phyloP scores from a whole-genome alignment of 2,888 invertebrate species.

The Coremacera marginata region DNA sequence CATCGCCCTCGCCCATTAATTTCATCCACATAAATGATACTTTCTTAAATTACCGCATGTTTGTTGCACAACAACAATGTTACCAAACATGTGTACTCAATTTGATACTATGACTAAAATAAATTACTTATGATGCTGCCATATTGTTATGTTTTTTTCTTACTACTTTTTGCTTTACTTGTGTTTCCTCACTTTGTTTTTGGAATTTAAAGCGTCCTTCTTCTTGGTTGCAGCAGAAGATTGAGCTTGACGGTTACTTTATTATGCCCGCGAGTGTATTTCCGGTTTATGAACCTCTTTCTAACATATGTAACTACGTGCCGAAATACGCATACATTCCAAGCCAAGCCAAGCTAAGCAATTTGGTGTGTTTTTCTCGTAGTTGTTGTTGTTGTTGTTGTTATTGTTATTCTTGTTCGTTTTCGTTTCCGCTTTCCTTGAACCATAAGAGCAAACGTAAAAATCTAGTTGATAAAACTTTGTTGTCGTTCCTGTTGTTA shows the following conservation, averaged over 20 bases:
- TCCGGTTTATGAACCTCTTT: no score
- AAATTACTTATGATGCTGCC: conserved; percentile 34
- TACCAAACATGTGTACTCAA: conserved; percentile 40
- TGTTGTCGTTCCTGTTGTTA: conserved; percentile 2
- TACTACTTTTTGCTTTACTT: neutral
- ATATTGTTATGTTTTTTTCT: neutral
- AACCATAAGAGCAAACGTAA: neutral
- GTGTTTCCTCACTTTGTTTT: neutral
- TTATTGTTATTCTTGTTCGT: neutral
- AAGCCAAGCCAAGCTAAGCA: no score
- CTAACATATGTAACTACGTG: no score
- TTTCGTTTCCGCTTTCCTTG: no score
- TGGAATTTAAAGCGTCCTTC: no score
- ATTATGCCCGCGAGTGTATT: no score
- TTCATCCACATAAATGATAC: conserved; percentile 6
- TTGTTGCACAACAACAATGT: conserved; percentile 16
- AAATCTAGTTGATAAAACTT: conserved; percentile 23
- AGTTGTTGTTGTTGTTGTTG: neutral
- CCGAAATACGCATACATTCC: no score
- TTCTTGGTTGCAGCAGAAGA: no score
- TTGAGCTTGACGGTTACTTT: no score
- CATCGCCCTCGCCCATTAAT: no score
- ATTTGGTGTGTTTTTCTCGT: no score
- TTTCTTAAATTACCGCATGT: neutral
- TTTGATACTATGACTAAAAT: conserved; percentile 44